Conservation (phyloP, 2,797 vertebrate species). For the Hozukius guyotensis region DNA sequence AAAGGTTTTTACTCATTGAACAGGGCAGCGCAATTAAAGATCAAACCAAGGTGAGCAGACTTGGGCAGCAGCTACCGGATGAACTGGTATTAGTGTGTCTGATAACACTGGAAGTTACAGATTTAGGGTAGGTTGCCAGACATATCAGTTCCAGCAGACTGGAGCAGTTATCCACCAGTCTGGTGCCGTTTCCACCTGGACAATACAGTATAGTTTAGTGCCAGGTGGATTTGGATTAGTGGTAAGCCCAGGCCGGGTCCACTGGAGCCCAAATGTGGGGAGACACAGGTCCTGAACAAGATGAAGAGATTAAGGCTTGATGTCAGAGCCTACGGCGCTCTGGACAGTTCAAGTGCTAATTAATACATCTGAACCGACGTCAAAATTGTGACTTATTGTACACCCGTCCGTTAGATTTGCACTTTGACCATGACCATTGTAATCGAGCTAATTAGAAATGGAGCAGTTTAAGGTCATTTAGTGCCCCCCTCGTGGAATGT, state of each 20-base stretch:
- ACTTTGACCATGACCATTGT: slow-evolving; percentile 1
- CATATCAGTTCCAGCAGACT: slow-evolving; percentile 43
- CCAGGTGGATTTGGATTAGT: slow-evolving; percentile 80
- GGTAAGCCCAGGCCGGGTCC: slow-evolving; percentile 51
- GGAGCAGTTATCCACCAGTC: slow-evolving; percentile 51
- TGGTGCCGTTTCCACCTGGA: slow-evolving; percentile 67
- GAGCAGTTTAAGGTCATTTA: neutral
- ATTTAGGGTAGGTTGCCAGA: slow-evolving; percentile 34
- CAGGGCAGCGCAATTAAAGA: neutral
- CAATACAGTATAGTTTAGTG: slow-evolving; percentile 69
- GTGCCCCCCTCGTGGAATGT: neutral
- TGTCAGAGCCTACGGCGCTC: slow-evolving; percentile 50
- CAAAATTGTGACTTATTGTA: neutral
- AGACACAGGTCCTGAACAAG: slow-evolving; percentile 56
- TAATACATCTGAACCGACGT: slow-evolving; percentile 32
- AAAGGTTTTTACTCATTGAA: neutral
- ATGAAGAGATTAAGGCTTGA: slow-evolving; percentile 75
- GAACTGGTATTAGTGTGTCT: slow-evolving; percentile 10
- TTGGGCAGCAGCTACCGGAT: neutral
- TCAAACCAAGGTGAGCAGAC: neutral
- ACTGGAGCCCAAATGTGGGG: slow-evolving; percentile 43
- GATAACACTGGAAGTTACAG: neutral
- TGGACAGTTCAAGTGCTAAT: slow-evolving; percentile 39
- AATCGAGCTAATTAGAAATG: neutral
- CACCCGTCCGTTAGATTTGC: neutral